phyloP scores from a whole-genome alignment of 2,113 vertebrate genomes.

The Alces alces region DNA sequence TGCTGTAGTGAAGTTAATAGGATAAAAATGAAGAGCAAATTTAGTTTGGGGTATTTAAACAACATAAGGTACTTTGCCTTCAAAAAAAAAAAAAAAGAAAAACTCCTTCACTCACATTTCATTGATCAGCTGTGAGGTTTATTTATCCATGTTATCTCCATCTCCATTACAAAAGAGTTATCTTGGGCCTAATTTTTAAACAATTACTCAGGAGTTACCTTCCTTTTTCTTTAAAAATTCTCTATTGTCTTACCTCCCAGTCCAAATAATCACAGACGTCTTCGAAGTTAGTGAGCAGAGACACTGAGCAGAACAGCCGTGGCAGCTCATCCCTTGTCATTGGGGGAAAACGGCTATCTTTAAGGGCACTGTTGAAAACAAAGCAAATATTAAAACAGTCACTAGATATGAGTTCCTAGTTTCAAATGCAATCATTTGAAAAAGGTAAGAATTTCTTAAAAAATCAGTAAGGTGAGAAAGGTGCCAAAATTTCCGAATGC shows the following conservation, averaged over 20 bases:
- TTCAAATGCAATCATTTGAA: slow-evolving; percentile 60
- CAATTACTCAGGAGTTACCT: slow-evolving; percentile 10
- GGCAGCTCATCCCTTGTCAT: slow-evolving; percentile 99
- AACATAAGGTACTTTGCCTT: not conserved
- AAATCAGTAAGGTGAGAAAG: slow-evolving; percentile 36
- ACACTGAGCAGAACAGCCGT: slow-evolving; percentile 99
- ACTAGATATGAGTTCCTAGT: not conserved
- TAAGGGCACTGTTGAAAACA: slow-evolving; percentile 96
- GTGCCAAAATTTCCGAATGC: slow-evolving; percentile 22
- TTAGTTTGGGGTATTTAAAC: not conserved
- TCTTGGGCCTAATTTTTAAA: slow-evolving; percentile 36
- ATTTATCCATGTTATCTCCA: not conserved
- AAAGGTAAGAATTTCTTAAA: slow-evolving; percentile 39
- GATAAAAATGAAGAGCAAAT: slow-evolving; percentile 46
- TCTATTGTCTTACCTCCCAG: slow-evolving; percentile 93
- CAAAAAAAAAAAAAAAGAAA: not conserved
- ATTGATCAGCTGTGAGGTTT: slow-evolving; percentile 10
- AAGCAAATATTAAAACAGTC: slow-evolving; percentile 74
- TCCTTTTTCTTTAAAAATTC: slow-evolving; percentile 10
- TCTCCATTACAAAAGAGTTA: not conserved
- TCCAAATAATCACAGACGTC: slow-evolving; percentile 99
- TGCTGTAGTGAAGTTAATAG: not conserved
- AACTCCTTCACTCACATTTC: not conserved
- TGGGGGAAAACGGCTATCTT: slow-evolving; percentile 99
- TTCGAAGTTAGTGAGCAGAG: slow-evolving; percentile 99